Percentiles rank a stretch among this genome's conserved stretches.
These are phyloP conservation scores for Salvator merianae DNA, from an alignment of 2,113 vertebrate species.

Conservation along the genomic window DNA sequence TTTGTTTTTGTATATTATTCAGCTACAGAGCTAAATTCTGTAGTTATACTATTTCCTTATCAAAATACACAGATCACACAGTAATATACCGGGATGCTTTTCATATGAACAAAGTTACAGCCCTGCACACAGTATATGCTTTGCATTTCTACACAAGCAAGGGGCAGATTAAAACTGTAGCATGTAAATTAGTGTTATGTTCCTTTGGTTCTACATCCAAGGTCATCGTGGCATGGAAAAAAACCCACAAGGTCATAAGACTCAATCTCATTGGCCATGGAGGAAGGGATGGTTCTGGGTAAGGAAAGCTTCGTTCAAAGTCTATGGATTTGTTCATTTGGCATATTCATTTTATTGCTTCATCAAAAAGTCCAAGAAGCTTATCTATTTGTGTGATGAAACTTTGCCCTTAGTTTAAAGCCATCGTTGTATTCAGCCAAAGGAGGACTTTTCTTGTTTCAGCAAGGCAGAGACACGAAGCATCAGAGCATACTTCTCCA, in stretches of 20 bases:
- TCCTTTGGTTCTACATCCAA: slow-evolving; percentile 31
- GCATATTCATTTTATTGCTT: slow-evolving; percentile 51
- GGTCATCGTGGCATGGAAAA: slow-evolving; percentile 31
- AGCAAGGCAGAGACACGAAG: slow-evolving; percentile 30
- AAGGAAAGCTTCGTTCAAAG: slow-evolving; percentile 49
- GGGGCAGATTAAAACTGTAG: slow-evolving; percentile 25
- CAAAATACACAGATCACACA: not conserved
- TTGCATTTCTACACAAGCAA: slow-evolving; percentile 4
- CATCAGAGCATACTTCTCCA: not conserved
- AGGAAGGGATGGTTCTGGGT: not conserved
- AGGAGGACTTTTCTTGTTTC: slow-evolving; percentile 41
- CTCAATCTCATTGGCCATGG: slow-evolving; percentile 15
- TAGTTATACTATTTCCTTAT: not conserved
- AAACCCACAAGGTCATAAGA: slow-evolving; percentile 24
- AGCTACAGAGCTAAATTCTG: not conserved
- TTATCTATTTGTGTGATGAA: slow-evolving; percentile 55
- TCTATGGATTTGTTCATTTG: slow-evolving; percentile 42
- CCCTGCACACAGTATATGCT: slow-evolving; percentile 2
- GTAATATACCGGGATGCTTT: not conserved
- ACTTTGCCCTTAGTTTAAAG: slow-evolving; percentile 54
- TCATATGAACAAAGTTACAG: too few relatives aligned
- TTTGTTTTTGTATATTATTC: not conserved
- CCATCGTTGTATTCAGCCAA: slow-evolving; percentile 41
- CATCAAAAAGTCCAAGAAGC: slow-evolving; percentile 55
- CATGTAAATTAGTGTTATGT: slow-evolving; percentile 23